phyloP scores from a whole-genome alignment of 2,888 invertebrate genomes.

The Volucella bombylans region DNA sequence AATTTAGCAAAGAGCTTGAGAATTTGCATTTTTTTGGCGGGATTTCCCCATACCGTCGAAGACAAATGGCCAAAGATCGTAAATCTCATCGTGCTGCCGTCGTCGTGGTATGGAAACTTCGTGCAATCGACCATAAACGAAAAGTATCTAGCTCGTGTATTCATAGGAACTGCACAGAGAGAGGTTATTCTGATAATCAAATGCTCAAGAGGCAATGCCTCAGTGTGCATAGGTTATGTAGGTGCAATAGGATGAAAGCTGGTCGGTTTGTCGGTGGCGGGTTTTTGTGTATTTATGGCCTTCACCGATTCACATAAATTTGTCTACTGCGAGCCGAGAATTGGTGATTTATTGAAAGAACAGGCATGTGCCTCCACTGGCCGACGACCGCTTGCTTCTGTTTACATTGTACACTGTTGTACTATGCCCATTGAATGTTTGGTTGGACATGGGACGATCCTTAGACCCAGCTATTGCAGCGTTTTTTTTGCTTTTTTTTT shows the following conservation, averaged over 20 bases:
- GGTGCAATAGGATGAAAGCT: conserved; percentile 67
- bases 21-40: conserved; percentile 63
- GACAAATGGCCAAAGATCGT: conserved; percentile 53
- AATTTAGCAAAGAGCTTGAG: conserved; percentile 60
- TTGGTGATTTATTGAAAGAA: conserved; percentile 65
- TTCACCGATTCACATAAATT: conserved; percentile 71
- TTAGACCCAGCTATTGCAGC: conserved; percentile 23
- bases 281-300: conserved; percentile 72
- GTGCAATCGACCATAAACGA: conserved; percentile 62
- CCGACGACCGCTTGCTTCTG: background rate
- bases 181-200: conserved; percentile 47
- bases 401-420: conserved; percentile 34
- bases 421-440: conserved; percentile 14
- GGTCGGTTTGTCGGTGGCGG: conserved; percentile 32
- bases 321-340: conserved; percentile 59
- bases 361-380: conserved; percentile 7
- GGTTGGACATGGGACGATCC: conserved; percentile 20
- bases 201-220: background rate
- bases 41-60: conserved; percentile 24
- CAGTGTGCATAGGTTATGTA: conserved; percentile 7
- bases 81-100: conserved; percentile 54
- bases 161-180: conserved; percentile 45
- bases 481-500: conserved; percentile 10
- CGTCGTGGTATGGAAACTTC: conserved; percentile 24
- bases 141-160: conserved; percentile 60